Evolutionary conservation across 2,113 vertebrate species (phyloP).

Genomic region (Echinops telfairi): DNA sequence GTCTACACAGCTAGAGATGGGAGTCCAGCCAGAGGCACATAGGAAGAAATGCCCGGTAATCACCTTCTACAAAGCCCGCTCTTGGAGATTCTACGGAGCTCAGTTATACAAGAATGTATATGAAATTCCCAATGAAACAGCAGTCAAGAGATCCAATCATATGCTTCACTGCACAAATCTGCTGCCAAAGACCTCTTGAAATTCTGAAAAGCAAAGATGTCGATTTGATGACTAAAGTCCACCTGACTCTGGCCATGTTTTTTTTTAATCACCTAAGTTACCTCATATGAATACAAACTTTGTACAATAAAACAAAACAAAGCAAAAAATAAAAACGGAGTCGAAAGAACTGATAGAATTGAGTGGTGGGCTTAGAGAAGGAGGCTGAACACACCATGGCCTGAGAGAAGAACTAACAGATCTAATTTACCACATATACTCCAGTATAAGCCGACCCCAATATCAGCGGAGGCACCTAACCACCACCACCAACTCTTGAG

Average conservation of each 20-base stretch:
- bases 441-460: too few relatives aligned
- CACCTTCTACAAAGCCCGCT: background rate
- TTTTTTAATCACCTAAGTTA: background rate
- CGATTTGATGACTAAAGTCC: background rate
- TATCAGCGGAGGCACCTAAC: too few relatives aligned
- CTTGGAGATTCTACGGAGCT: background rate
- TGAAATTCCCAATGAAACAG: background rate
- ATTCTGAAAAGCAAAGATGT: background rate
- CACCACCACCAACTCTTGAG: background rate
- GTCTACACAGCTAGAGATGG: background rate
- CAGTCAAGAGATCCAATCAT: background rate
- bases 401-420: background rate
- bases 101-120: background rate
- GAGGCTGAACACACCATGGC: background rate
- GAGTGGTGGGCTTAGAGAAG: background rate
- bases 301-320: background rate
- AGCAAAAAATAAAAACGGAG: background rate
- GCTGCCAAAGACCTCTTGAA: background rate
- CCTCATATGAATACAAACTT: background rate
- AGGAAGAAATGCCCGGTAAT: background rate
- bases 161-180: background rate
- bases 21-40: background rate
- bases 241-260: background rate
- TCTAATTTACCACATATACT: background rate
- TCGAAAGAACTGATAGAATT: background rate